A percentile compares a stretch with the other conserved stretches of the same genome.
Conservation (phyloP, 2,797 vertebrate genomes). For the Melanotaenia nigrans region DNA sequence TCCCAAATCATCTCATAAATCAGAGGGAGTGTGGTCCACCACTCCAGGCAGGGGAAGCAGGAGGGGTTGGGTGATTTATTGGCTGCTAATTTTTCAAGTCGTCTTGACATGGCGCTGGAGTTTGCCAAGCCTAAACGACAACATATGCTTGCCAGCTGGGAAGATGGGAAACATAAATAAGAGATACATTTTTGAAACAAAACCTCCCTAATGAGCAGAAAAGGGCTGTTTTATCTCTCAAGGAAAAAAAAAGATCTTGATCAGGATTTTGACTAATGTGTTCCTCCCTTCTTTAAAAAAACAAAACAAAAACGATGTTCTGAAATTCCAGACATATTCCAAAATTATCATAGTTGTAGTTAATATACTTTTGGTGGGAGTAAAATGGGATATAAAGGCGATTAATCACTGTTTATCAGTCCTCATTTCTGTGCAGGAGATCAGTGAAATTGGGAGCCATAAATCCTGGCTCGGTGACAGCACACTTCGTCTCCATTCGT, state of each 20-base stretch:
- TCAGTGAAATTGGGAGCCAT: constrained; percentile 87
- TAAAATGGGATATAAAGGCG: constrained; percentile 85
- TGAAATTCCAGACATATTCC: constrained; percentile 61
- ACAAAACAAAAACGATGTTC: background rate
- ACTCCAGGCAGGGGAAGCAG: constrained; percentile 75
- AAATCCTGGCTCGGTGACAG: constrained; percentile 85
- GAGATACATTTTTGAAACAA: constrained; percentile 71
- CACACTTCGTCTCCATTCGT: constrained; percentile 87
- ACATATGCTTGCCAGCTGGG: constrained; percentile 83
- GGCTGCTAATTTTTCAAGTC: constrained; percentile 84
- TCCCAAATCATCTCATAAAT: constrained; percentile 83
- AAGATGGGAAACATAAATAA: constrained; percentile 76
- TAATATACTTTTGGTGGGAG: constrained; percentile 83
- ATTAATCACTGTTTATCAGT: constrained; percentile 91
- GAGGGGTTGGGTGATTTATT: constrained; percentile 82
- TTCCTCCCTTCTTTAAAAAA: background rate
- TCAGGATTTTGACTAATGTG: constrained; percentile 1
- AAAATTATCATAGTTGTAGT: constrained; percentile 82
- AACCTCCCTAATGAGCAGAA: constrained; percentile 59
- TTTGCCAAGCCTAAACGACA: constrained; percentile 84
- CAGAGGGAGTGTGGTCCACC: constrained; percentile 81
- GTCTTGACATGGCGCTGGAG: constrained; percentile 78
- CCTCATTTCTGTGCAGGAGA: constrained; percentile 86
- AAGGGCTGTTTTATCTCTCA: constrained; percentile 37
- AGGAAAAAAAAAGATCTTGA: constrained; percentile 5